These are phyloP conservation scores for Gallirallus australis DNA, from an alignment of 2,797 vertebrate genomes.

Conservation along the genomic window DNA sequence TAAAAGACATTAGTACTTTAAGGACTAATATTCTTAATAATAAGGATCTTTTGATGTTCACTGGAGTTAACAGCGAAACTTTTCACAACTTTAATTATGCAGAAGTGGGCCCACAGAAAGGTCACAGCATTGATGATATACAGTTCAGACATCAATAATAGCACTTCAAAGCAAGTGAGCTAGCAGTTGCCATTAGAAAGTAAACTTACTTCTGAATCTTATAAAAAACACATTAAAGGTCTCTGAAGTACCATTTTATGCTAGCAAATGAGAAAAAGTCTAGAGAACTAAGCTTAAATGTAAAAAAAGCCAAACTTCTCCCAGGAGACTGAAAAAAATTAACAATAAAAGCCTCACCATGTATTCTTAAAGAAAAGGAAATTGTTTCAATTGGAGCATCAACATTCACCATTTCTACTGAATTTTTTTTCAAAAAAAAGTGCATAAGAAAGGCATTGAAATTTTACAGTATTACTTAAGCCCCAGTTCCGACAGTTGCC, in stretches of 20 bases:
- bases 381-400: background rate
- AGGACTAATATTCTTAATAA: no score
- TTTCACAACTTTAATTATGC: background rate
- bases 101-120: background rate
- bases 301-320: background rate
- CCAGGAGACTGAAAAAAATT: background rate
- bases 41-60: background rate
- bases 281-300: background rate
- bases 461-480: background rate
- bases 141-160: background rate
- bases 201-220: background rate
- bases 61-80: background rate
- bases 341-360: background rate
- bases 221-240: background rate
- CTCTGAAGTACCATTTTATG: background rate
- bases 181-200: background rate
- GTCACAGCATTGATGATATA: background rate
- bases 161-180: background rate
- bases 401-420: background rate
- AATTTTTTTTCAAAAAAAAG: background rate
- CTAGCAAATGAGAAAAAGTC: background rate
- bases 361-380: background rate
- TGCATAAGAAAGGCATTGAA: background rate
- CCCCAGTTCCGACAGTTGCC: background rate
- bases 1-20: background rate